phyloP scores from a whole-genome alignment of 2,888 invertebrate genomes.

The Podotricha telesiphe region DNA sequence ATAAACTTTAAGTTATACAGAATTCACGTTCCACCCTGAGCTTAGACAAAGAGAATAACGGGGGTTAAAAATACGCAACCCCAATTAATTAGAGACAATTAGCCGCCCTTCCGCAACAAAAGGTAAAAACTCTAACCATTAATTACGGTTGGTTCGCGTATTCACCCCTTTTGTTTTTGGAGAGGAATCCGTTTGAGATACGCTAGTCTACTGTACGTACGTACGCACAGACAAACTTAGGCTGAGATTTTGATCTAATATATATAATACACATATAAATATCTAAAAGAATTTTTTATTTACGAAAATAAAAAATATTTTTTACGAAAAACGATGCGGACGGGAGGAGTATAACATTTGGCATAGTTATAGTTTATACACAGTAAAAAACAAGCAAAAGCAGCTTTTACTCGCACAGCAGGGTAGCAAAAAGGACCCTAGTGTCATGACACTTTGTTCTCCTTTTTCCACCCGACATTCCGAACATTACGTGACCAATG shows the following conservation, averaged over 20 bases:
- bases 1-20: neutral
- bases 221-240: constrained; percentile 6
- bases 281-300: too few relatives aligned
- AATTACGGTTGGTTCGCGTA: constrained; percentile 61
- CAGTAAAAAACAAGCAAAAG: too few relatives aligned
- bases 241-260: neutral
- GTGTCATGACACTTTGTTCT: too few relatives aligned
- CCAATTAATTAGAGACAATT: constrained; percentile 82
- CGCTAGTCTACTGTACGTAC: constrained; percentile 38
- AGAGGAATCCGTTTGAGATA: constrained; percentile 57
- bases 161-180: constrained; percentile 65
- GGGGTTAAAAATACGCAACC: constrained; percentile 74
- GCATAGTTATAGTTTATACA: too few relatives aligned
- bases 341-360: too few relatives aligned
- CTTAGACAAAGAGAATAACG: constrained; percentile 45
- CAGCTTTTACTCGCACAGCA: too few relatives aligned
- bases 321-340: too few relatives aligned
- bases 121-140: constrained; percentile 80
- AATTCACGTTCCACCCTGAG: constrained; percentile 14
- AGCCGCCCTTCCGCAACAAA: constrained; percentile 79
- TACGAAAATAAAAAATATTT: too few relatives aligned
- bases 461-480: too few relatives aligned
- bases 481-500: too few relatives aligned
- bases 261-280: too few relatives aligned
- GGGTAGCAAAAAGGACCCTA: too few relatives aligned